A percentile compares a stretch with the other conserved stretches of the same genome.
Conservation (phyloP, 2,888 invertebrate genomes). For the Synanthedon myopaeformis region DNA sequence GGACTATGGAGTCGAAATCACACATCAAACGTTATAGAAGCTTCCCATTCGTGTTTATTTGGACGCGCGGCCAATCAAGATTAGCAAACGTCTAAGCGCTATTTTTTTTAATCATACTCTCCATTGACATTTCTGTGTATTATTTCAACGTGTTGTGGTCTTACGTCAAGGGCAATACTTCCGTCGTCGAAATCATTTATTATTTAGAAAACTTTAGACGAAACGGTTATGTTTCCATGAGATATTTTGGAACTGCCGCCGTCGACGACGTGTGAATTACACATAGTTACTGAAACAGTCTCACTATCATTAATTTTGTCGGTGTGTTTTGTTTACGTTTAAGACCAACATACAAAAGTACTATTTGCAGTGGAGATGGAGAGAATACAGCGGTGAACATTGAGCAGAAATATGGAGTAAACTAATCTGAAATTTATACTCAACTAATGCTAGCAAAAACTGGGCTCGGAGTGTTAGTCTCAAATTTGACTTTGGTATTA, state of each 20-base stretch:
- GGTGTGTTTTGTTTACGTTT: conserved; percentile 40
- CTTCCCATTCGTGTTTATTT: conserved; percentile 38
- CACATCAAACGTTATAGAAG: conserved; percentile 15
- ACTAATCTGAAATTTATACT: too few species aligned
- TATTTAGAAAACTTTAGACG: conserved; percentile 49
- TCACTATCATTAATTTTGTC: conserved; percentile 42
- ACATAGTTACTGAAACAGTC: conserved; percentile 11
- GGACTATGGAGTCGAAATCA: conserved; percentile 3
- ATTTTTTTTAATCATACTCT: conserved; percentile 27
- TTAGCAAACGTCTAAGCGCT: conserved; percentile 27
- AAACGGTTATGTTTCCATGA: conserved; percentile 30
- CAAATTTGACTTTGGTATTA: too few species aligned
- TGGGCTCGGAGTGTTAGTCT: too few species aligned
- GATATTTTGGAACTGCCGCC: conserved; percentile 48
- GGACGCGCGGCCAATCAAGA: conserved; percentile 26
- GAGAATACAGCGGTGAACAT: conserved; percentile 14
- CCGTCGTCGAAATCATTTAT: conserved; percentile 44
- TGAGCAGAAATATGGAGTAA: not conserved
- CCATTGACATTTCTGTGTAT: conserved; percentile 36
- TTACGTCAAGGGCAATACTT: conserved; percentile 44
- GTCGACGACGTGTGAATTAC: conserved; percentile 10
- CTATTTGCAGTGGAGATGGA: conserved; percentile 45
- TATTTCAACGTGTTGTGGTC: conserved; percentile 21
- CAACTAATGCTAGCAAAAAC: too few species aligned
- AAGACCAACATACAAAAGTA: conserved; percentile 42